Percentiles rank a stretch among this genome's conserved stretches.
Evolutionary conservation across 1,140 invertebrate species (phyloP).

Genomic region (Dolichoris vasculosae): DNA sequence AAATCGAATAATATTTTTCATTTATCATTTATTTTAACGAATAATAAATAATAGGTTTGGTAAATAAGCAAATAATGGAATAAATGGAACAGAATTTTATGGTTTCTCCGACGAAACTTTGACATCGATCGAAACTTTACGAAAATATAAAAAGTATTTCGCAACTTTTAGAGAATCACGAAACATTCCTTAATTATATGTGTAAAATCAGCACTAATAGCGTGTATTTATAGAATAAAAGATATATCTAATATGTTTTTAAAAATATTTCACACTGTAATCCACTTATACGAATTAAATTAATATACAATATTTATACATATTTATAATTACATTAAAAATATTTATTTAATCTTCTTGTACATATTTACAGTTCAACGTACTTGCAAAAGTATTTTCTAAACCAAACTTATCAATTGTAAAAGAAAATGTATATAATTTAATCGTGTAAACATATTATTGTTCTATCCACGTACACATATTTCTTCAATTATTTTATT

Average conservation of each 20-base stretch:
- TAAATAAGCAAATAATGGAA: too few species aligned
- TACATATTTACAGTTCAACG: background rate
- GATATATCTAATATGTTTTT: background rate
- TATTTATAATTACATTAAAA: background rate
- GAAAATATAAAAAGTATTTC: conserved; percentile 3
- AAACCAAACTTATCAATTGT: too few species aligned
- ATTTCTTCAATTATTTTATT: too few species aligned
- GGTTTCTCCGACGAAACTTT: background rate
- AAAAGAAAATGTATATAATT: too few species aligned
- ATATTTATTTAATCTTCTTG: background rate
- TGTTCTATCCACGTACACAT: too few species aligned
- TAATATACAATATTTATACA: too few species aligned
- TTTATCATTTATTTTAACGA: background rate
- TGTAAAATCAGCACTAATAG: background rate
- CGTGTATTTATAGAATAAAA: background rate
- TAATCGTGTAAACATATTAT: too few species aligned
- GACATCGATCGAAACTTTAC: background rate
- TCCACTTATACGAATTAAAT: background rate
- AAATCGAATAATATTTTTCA: background rate
- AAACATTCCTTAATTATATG: conserved; percentile 16
- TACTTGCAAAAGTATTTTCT: background rate
- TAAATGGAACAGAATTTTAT: background rate
- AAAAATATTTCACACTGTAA: background rate
- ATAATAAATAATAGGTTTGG: background rate
- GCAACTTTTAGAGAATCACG: background rate